phyloP scores from a whole-genome alignment of 2,888 invertebrate species.

The Tupiocoris notatus region DNA sequence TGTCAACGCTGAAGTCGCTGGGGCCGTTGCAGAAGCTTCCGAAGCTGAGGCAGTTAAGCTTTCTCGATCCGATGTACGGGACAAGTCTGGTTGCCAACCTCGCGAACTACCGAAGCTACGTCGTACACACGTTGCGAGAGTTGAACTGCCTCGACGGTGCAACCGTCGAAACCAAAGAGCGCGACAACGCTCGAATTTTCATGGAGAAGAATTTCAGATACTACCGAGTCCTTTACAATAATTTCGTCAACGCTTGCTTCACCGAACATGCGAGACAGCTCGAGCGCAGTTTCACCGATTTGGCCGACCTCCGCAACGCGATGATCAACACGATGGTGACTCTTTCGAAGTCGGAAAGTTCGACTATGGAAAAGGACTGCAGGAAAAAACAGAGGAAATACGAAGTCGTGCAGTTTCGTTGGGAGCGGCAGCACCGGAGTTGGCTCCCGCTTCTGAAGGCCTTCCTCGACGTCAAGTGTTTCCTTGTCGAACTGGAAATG shows the following conservation, averaged over 20 bases:
- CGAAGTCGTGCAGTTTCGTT: constrained; percentile 27
- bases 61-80: constrained; percentile 41
- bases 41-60: constrained; percentile 24
- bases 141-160: constrained; percentile 35
- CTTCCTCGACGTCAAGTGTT: constrained; percentile 5
- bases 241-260: not conserved
- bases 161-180: constrained; percentile 32
- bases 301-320: constrained; percentile 1
- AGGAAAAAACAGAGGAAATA: constrained; percentile 10
- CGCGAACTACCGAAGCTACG: constrained; percentile 41
- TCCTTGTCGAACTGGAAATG: constrained; percentile 26
- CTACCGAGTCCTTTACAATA: constrained; percentile 18
- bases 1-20: constrained; percentile 12
- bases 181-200: constrained; percentile 25
- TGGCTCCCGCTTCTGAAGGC: constrained; percentile 14
- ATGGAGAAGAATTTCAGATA: constrained; percentile 20
- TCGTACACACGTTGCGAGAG: constrained; percentile 26
- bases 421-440: constrained; percentile 23
- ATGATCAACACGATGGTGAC: constrained; percentile 11
- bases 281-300: not conserved
- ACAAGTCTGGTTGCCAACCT: constrained; percentile 29
- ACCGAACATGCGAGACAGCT: constrained; percentile 6
- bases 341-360: not conserved
- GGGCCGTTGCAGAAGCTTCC: constrained; percentile 18
- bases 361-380: constrained; percentile 21